Conservation (phyloP, 2,113 vertebrate genomes). For the Bettongia penicillata region DNA sequence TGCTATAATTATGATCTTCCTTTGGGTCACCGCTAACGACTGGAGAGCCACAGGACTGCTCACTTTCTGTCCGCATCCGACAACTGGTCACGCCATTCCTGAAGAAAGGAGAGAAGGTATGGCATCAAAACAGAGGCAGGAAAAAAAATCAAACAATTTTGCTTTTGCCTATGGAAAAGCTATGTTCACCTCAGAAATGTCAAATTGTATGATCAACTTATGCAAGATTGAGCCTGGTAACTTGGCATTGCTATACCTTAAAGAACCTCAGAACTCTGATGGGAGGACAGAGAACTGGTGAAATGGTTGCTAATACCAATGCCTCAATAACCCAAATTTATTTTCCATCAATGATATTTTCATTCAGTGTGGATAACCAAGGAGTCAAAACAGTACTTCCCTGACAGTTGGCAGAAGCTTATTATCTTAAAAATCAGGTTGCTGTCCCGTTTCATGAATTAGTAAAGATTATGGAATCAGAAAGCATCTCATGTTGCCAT, state of each 20-base stretch:
- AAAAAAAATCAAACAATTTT: conserved; percentile 48
- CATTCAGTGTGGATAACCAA: rapidly evolving
- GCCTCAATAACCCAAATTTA: background rate
- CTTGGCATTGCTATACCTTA: background rate
- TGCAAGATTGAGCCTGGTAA: background rate
- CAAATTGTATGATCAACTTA: background rate
- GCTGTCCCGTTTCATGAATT: background rate
- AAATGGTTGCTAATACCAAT: background rate
- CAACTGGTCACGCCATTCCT: conserved; percentile 90
- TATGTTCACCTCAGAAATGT: background rate
- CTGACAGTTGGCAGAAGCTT: background rate
- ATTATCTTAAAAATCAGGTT: background rate
- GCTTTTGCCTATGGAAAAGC: background rate
- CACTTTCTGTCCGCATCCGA: conserved; percentile 90
- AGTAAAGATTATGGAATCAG: background rate
- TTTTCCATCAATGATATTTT: background rate
- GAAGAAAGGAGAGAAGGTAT: background rate
- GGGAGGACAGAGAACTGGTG: background rate
- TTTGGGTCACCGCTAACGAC: conserved; percentile 93
- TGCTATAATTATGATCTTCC: conserved; percentile 98
- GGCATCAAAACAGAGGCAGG: background rate
- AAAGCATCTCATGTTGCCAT: rapidly evolving
- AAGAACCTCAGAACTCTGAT: background rate
- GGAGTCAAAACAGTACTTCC: background rate
- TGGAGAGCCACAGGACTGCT: conserved; percentile 91